phyloP scores from a whole-genome alignment of 2,113 vertebrate species.

The Thunnus thynnus region DNA sequence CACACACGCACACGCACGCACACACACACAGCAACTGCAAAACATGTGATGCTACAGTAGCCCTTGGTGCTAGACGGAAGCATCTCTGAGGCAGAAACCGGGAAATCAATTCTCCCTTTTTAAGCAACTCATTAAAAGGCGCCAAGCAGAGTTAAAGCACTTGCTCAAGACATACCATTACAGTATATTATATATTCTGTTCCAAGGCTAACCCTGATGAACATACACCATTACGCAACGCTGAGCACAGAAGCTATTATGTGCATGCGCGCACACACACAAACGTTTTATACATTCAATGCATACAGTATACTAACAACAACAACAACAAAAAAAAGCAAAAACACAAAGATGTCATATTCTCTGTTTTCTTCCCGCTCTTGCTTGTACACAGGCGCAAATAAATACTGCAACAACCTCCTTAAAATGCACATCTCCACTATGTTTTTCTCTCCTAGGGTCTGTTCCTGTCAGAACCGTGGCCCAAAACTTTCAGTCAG shows the following conservation, averaged over 20 bases:
- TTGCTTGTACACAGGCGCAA: slow-evolving; percentile 40
- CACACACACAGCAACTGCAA: slow-evolving; percentile 11
- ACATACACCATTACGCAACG: slow-evolving; percentile 34
- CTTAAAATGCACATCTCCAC: slow-evolving; percentile 67
- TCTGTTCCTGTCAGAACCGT: slow-evolving; percentile 78
- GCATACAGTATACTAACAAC: neutral
- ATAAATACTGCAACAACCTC: slow-evolving; percentile 67
- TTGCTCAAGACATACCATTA: slow-evolving; percentile 71
- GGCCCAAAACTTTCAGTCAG: slow-evolving; percentile 83
- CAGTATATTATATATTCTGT: slow-evolving; percentile 57
- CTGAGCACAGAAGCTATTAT: neutral
- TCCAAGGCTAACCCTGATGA: slow-evolving; percentile 47
- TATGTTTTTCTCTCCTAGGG: slow-evolving; percentile 59
- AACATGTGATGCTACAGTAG: slow-evolving; percentile 50
- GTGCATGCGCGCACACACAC: neutral
- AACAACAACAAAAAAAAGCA: slow-evolving; percentile 5
- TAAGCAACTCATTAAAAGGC: slow-evolving; percentile 77
- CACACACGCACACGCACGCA: neutral
- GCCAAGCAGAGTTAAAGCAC: slow-evolving; percentile 71
- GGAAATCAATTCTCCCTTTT: slow-evolving; percentile 79
- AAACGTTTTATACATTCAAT: neutral
- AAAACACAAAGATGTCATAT: slow-evolving; percentile 36
- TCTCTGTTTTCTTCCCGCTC: neutral
- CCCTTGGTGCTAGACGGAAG: slow-evolving; percentile 54
- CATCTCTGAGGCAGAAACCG: slow-evolving; percentile 66